Base-by-base conservation (phyloP, 2,888 invertebrate genomes). In the Dugesia japonica region DNA sequence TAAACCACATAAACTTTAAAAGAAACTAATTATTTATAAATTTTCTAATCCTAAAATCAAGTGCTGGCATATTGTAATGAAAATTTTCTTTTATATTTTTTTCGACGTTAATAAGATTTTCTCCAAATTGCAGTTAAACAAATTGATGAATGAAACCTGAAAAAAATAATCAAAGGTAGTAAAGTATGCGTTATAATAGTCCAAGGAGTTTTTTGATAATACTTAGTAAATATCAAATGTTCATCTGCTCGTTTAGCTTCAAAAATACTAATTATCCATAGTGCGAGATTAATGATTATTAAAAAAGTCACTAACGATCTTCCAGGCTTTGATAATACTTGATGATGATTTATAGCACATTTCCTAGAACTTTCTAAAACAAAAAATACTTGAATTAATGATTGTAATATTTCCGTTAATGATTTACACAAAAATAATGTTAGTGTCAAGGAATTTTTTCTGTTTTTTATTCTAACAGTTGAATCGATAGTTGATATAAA, bases 261-360 rank as follows among this genome's bases (percentile, higher is more conserved):
- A 78, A 89, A 88, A 26, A 88, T 87, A 79, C 89, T 88, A 80
- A 89, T 87, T 0, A 88, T 86, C 88, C 89, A 89, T 42, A 89
- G 84, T 0, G 89, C 88, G 15, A 88, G 85, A 81, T 89, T 89
- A 79, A 87, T 87, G 80, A 88, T 87, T 71, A 89, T 83, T 26
- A 89, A 82, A 81, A 89, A 89, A 0, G 88, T 89, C 75, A 89
- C 85, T 13, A 88, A 85, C 77, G 88, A 87, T 17, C 88, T 83
- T 0, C 87, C 88, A 0, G 88, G 88, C 78, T 84, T 84, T 28
- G 80, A 79, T 26, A 79, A 79, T 77, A 82, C 81, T 74, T 84
- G 83, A 0, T 79, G 79, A 28, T 82, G 81, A 78, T 87, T 87
- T 42, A 81, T 81, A 0, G 83, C 82, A 75, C 83, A 81, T 4